Evolutionary conservation across 2,797 vertebrate species (phyloP), one percentile per base, ranked within the genome.

Genomic region (Pipistrellus pygmaeus): DNA sequence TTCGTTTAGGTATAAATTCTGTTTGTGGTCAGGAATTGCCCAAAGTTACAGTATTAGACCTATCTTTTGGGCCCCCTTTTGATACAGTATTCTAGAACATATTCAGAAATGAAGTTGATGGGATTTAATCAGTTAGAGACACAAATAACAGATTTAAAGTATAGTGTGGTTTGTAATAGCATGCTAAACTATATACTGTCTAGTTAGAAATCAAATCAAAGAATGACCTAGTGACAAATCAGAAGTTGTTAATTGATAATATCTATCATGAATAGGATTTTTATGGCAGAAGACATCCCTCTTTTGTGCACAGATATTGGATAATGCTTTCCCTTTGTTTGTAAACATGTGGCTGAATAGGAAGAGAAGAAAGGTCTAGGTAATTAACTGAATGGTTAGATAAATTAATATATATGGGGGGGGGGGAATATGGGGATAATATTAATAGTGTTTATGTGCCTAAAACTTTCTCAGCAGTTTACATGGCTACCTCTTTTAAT

Each of bases 1-100:
- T 85, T 78, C 30, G 6, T 68, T 84, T 91, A 85, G 10, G 38
- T 93, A 38, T 87, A 90, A 94, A 91, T 95, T 93, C 11, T 90
- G 15, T 69, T 84, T 41, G 12, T 87, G 53, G 14, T 91, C 44
- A 82, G 66, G 44, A 89, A 72, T 76, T 82, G 55, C 53, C 27
- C 60, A 30, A 21, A 93, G 38, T 83, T 95, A 77, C 87, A 44
- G 32, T 82, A 25, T 72, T 77, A 88, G 44, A 27, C 9, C 12
- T 69, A 18, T 76, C 8, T 8, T 94, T 32, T 91, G 77, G 44
- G 57, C 4, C 25, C 8, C 1, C n/a, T 85, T 85, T 18, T 38
- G 27, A 55, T 66, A 44, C 35, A 10, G 4, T 62, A 23, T 69
- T 90, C 55, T 88, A 82, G 38, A 88, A 71, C 46, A 64, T 81